phyloP scores from a whole-genome alignment of 1,140 invertebrate genomes.

The Himalopsyche phryganea region DNA sequence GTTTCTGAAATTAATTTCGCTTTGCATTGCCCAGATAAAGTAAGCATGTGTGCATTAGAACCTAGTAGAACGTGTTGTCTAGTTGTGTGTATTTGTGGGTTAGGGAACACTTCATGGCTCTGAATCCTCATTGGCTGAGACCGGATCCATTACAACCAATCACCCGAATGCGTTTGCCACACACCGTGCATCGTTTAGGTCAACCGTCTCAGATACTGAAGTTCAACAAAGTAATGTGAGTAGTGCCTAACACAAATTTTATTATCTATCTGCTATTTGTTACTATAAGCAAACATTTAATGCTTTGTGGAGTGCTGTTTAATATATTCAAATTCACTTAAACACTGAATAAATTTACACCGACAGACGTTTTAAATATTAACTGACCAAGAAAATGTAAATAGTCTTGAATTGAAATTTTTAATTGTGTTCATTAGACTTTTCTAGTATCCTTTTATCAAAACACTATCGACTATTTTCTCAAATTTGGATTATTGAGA shows the following conservation, averaged over 20 bases:
- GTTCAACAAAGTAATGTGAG: constrained; percentile 84
- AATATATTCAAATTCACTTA: no score
- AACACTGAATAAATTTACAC: no score
- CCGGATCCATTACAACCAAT: constrained; percentile 79
- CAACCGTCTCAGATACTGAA: constrained; percentile 91
- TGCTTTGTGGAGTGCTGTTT: no score
- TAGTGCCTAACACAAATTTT: constrained; percentile 37
- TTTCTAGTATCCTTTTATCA: no score
- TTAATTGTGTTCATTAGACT: no score
- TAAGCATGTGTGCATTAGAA: constrained; percentile 28
- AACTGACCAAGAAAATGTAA: no score
- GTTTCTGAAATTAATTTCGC: constrained; percentile 2
- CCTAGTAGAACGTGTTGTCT: constrained; percentile 35
- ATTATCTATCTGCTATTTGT: constrained; percentile 5
- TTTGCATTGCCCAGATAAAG: constrained; percentile 19
- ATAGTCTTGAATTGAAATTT: no score
- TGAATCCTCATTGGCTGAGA: constrained; percentile 61
- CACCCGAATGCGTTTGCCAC: constrained; percentile 58
- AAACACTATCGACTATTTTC: no score
- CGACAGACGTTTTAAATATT: no score
- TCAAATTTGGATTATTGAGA: no score
- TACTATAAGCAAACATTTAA: constrained; percentile 2
- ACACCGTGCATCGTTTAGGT: constrained; percentile 62
- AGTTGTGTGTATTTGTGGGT: constrained; percentile 39
- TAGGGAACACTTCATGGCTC: constrained; percentile 64